These are phyloP conservation scores for Coremacera marginata DNA, from an alignment of 2,888 invertebrate species.

Conservation along the genomic window DNA sequence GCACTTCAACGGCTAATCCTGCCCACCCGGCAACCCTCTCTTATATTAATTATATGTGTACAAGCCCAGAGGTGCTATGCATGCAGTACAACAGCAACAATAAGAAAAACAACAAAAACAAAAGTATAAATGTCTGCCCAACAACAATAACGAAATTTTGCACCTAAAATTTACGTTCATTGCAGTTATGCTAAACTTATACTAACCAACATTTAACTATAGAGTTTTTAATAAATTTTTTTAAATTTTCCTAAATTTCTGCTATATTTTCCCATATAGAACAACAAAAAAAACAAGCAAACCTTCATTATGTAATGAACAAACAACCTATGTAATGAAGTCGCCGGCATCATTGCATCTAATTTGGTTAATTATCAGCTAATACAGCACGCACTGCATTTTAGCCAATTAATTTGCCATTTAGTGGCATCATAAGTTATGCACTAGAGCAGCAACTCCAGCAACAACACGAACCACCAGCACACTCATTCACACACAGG, in stretches of 20 bases:
- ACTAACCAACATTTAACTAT: not conserved
- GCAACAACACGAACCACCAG: not conserved
- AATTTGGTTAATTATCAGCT: conserved; percentile 63
- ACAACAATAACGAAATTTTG: no score
- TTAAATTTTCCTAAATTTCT: not conserved
- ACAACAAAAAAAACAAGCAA: not conserved
- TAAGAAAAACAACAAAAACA: no score
- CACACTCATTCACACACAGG: not conserved
- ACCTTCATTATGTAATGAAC: not conserved
- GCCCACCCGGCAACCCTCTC: not conserved
- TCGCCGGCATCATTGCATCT: conserved; percentile 33
- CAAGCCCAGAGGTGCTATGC: no score
- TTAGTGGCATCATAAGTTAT: conserved; percentile 34
- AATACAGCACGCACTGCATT: conserved; percentile 62
- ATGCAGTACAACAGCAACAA: no score
- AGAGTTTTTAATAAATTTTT: not conserved
- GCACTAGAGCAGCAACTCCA: not conserved
- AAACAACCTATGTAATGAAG: not conserved
- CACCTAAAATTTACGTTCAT: not conserved
- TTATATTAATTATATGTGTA: no score
- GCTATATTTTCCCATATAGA: not conserved
- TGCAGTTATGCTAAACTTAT: not conserved
- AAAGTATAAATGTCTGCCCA: no score
- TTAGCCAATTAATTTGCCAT: conserved; percentile 60
- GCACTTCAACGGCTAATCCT: not conserved